Evolutionary conservation across 2,888 invertebrate species (phyloP), one percentile per base, ranked within the genome.

Genomic region (Tridacna crocea): DNA sequence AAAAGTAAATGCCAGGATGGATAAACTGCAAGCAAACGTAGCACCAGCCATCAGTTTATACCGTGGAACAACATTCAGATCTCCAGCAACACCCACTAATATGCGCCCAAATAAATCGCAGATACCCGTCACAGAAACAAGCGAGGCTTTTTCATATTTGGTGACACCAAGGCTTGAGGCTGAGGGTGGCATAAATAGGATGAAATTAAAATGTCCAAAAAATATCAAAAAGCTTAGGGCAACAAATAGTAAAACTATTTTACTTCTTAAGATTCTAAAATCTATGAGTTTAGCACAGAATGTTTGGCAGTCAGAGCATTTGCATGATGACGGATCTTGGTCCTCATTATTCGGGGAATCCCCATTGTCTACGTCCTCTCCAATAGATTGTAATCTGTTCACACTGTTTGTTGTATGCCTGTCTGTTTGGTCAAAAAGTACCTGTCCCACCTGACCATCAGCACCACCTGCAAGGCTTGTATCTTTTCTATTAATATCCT

Each of bases 191-290:
- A 92, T 84, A 79, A 92, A 92, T 4, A 92, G 60, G 48, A 92
- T 88, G 60, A 91, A 91, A 72, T 91, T 92, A 76, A 92, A 92
- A 83, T 91, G 90, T 22, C 92, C 92, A 73, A 92, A 90, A 70
- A 92, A 92, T 19, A 85, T 74, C 2, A 91, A 76, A 74, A 92
- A 92, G 65, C 88, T 89, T 11, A 89, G 82, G 3, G 88, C 24
- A 19, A 85, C 83, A 81, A 87, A 90, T 66, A 91, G 84, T 8
- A 90, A 55, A 13, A 90, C 89, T 11, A 89, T 75, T 12, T 86
- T 89, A 75, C 85, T 90, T 72, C 81, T 88, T 36, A 91, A 77
- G 22, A 91, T 89, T 17, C 82, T 84, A 61, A 90, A 91, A 75
- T 91, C 90, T 73, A 91, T 77, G 47, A 92, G 65, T 60, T 82